These are phyloP conservation scores for Orestias chungarensis DNA, from an alignment of 2,797 vertebrate species.

Conservation along the genomic window DNA sequence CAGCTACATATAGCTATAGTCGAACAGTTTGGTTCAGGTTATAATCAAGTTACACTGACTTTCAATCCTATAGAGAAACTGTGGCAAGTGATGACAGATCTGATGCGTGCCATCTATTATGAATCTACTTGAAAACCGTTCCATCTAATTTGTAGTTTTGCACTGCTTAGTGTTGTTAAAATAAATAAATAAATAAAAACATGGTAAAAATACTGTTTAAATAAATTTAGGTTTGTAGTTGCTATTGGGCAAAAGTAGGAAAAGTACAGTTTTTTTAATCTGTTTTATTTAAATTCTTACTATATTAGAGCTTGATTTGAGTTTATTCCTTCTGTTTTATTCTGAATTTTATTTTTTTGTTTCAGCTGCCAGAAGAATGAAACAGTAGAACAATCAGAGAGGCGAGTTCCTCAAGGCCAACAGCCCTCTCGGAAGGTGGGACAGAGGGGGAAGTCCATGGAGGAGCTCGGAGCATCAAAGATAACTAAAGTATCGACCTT, in stretches of 20 bases:
- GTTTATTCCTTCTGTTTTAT: background rate
- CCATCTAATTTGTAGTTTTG: background rate
- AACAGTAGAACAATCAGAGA: conserved; percentile 21
- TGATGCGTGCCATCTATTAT: background rate
- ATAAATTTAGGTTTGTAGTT: background rate
- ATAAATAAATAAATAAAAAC: no score
- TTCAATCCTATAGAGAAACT: background rate
- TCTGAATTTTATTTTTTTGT: conserved; percentile 31
- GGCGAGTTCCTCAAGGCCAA: conserved; percentile 43
- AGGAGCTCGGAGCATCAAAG: conserved; percentile 74
- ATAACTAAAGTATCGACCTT: conserved; percentile 52
- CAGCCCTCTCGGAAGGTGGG: conserved; percentile 61
- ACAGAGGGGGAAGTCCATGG: conserved; percentile 82
- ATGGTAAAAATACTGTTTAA: background rate
- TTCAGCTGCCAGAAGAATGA: conserved; percentile 61
- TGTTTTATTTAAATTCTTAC: background rate
- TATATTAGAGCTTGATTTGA: conserved; percentile 5
- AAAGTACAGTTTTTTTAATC: background rate
- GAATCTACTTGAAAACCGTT: background rate
- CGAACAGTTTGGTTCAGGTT: background rate
- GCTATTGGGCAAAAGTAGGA: background rate
- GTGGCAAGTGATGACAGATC: background rate
- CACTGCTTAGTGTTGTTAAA: background rate
- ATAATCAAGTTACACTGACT: background rate
- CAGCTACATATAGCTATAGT: background rate